Evolutionary conservation across 2,888 invertebrate genomes (phyloP).

Genomic region (Osmoderma eremita): DNA sequence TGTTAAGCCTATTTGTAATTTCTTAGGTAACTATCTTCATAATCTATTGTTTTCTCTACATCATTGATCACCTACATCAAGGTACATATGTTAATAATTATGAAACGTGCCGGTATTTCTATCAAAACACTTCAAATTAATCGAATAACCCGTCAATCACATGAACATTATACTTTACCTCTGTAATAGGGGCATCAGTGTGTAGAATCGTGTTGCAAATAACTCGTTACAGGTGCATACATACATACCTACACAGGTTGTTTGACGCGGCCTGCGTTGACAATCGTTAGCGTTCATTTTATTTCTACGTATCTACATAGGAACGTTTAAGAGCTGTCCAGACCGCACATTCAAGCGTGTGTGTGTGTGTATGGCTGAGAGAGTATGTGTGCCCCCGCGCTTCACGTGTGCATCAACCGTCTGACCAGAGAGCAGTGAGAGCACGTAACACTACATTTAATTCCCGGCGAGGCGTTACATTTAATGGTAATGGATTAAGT

Average conservation of each 20-base stretch:
- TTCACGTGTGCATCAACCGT: constrained; percentile 21
- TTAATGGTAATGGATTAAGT: constrained; percentile 10
- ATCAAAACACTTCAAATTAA: no score
- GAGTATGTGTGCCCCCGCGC: not conserved
- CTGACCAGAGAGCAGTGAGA: constrained; percentile 5
- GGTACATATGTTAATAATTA: no score
- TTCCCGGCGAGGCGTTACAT: not conserved
- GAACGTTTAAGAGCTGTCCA: no score
- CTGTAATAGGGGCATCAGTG: constrained; percentile 32
- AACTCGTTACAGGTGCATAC: no score
- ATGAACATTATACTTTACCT: no score
- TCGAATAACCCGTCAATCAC: no score
- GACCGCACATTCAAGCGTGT: not conserved
- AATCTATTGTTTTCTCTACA: no score
- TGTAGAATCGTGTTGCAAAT: constrained; percentile 14
- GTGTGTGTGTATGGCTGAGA: not conserved
- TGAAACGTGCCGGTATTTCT: no score
- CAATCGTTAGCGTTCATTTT: constrained; percentile 22
- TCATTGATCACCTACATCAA: no score
- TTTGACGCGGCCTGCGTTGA: constrained; percentile 25
- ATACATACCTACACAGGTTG: no score
- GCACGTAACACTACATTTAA: constrained; percentile 17
- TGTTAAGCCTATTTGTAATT: no score
- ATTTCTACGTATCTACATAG: constrained; percentile 14
- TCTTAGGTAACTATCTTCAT: no score